These are phyloP conservation scores for Danaus plexippus DNA, from an alignment of 1,140 invertebrate species.

Conservation along the genomic window DNA sequence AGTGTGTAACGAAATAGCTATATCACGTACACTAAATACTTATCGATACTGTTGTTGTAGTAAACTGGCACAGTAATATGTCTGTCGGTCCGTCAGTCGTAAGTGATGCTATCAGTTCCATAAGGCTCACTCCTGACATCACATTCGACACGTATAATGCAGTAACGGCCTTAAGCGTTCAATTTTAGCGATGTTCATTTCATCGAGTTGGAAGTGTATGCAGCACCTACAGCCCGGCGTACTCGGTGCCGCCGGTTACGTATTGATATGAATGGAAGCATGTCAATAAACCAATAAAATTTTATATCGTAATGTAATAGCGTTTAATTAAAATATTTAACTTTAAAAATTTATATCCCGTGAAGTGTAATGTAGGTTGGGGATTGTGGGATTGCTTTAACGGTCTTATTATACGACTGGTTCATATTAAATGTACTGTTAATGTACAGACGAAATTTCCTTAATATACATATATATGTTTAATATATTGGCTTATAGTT, in stretches of 20 bases:
- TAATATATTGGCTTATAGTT: too few relatives aligned
- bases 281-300: constrained; percentile 22
- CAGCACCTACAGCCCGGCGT: constrained; percentile 3
- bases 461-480: too few relatives aligned
- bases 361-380: constrained; percentile 10
- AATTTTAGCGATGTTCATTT: constrained; percentile 13
- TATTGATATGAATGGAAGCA: constrained; percentile 14
- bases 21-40: too few relatives aligned
- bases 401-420: too few relatives aligned
- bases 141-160: constrained; percentile 16
- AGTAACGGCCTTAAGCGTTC: constrained; percentile 7
- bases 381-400: too few relatives aligned
- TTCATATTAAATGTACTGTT: too few relatives aligned
- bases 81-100: too few relatives aligned
- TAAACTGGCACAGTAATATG: too few relatives aligned
- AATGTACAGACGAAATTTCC: too few relatives aligned
- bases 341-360: constrained; percentile 17
- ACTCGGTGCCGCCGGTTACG: constrained; percentile 3
- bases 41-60: too few relatives aligned
- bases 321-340: constrained; percentile 24
- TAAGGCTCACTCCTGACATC: constrained; percentile 1
- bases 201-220: constrained; percentile 16
- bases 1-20: too few relatives aligned
- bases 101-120: too few relatives aligned
- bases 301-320: constrained; percentile 15